Base-by-base conservation (phyloP, 2,113 vertebrate genomes). In the Aramus guarauna region DNA sequence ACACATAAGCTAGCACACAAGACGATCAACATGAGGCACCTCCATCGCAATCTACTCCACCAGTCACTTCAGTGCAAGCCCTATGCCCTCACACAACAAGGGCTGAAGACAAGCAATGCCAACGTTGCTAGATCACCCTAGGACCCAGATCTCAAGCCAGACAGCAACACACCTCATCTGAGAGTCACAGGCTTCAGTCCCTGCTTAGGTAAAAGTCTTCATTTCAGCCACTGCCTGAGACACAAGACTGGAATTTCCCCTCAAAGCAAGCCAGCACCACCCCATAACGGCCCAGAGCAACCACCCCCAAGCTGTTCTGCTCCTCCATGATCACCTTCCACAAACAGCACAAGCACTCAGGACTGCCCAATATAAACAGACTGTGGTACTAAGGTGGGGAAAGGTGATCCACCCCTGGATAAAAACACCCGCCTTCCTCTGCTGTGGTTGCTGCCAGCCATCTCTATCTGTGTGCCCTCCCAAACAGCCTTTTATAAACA, bases 11-110 rank as follows among this genome's bases (percentile, higher is more conserved):
- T 5, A 56, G 36, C 52, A 58, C 14, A 56, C 12, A 41, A 43
- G 23, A 29, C 39, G 53, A 7, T 39, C 36, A 89, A n/a, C 37
- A 13, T 3, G 9, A 20, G 60, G 37, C 36, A 78, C 48, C 24
- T 79, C n/a, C 69, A 48, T 6, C 2, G 2, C 39, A 56, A 22
- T 6, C 24, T 32, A 53, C 5, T 47, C 15, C 34, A 69, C 9
- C 17, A 50, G 53, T 15, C 68, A 41, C 77, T 66, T 43, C 53
- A 34, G 10, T 1, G 6, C 67, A 80, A 34, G 24, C 73, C 56
- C 53, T 0, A 0, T 4, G 19, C 48, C 66, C 22, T 45, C 41
- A 50, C 24, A 53, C 23, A 53, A 63, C 5, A 30, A 17, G 4
- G 12, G 19, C 43, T 78, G 52, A 63, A 84, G 29, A 55, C 9